These are phyloP conservation scores for Artibeus lituratus DNA, from an alignment of 2,797 vertebrate species.

Conservation along the genomic window DNA sequence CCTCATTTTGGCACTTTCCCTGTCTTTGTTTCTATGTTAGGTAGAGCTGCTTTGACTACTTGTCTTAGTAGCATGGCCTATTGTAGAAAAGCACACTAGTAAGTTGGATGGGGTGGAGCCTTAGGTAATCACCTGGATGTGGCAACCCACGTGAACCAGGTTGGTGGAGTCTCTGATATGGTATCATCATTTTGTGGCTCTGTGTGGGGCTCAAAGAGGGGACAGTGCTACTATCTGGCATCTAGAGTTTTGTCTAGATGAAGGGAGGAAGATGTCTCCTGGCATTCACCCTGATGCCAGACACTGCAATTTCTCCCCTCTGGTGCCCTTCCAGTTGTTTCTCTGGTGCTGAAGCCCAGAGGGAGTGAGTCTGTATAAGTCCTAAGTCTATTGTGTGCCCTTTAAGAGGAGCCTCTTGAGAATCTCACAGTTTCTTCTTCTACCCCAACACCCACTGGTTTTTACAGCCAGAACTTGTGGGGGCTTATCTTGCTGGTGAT, in stretches of 20 bases:
- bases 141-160: not conserved
- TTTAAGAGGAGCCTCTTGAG: not conserved
- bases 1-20: too few relatives aligned
- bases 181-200: not conserved
- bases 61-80: not conserved
- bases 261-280: not conserved
- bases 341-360: not conserved
- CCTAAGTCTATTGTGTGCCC: not conserved
- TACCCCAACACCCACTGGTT: not conserved
- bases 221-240: not conserved
- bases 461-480: not conserved
- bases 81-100: not conserved
- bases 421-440: not conserved
- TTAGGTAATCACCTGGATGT: not conserved
- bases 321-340: not conserved
- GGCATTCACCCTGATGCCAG: not conserved
- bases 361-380: not conserved
- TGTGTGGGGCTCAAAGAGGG: not conserved
- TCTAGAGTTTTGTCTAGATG: not conserved
- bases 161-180: too few relatives aligned
- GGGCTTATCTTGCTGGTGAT: not conserved
- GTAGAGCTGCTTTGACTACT: not conserved
- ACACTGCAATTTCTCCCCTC: not conserved
- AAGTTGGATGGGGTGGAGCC: not conserved
- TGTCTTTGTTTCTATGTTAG: not conserved